Evolutionary conservation across 2,113 vertebrate genomes (phyloP), one percentile per base, ranked within the genome.

Genomic region (Tapirus terrestris): DNA sequence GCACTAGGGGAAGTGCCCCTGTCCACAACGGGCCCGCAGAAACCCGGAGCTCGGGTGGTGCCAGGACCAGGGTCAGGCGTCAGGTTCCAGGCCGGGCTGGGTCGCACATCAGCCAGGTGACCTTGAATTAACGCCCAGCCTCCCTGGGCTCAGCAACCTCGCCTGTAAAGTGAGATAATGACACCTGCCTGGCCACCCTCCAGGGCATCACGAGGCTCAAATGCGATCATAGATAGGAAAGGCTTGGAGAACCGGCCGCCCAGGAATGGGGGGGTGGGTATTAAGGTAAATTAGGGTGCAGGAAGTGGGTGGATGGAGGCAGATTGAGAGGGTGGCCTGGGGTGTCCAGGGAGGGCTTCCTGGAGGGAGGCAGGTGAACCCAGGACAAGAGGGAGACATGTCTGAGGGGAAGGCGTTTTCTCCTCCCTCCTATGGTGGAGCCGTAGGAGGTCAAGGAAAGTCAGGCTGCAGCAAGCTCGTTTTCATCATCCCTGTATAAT

Each of bases 11-110:
- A 68, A 58, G 58, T 27, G 29, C 16, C 20, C 23, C 25, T 56
- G 43, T 8, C 39, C 25, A 21, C 23, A 58, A 86, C 61, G 33
- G 10, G 23, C 11, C 56, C 29, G 1, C 25, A 45, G 31, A 63
- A 60, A 16, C 29, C 8, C 0, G 20, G 76, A 53, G 16, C 33
- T 76, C 7, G 0, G 0, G 23, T 2, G 23, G 48, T 7, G 8
- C 75, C 3, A 45, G 45, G 60, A 61, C 76, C 79, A 65, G 60
- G 72, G 20, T 48, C 68, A 61, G 56, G 63, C 56, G 29, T 10
- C 29, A 27, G 86, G 45, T n/a, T 61, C 53, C 27, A n/a, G 31
- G 14, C 29, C 11, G 3, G 91, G 60, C 39, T 5, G 73, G 51
- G 39, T 21, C 16, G 1, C 75, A 51, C 25, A 2, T 45, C 23